A percentile compares a stretch with the other conserved stretches of the same genome.
Evolutionary conservation across 2,797 vertebrate genomes (phyloP).

Genomic region (Chaetophractus vellerosus): DNA sequence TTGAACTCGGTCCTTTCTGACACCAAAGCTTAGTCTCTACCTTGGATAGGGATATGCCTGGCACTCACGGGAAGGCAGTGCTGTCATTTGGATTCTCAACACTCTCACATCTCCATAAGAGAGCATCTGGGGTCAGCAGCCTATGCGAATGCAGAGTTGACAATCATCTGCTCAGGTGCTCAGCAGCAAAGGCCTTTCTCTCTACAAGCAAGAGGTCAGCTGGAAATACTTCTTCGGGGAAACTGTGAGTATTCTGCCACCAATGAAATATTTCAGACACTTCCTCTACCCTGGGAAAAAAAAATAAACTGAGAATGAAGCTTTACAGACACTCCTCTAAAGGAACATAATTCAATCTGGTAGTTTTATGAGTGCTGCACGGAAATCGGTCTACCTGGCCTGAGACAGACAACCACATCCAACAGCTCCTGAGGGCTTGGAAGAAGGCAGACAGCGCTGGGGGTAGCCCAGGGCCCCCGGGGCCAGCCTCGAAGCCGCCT

Average conservation of each 20-base stretch:
- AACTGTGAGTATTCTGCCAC: not conserved
- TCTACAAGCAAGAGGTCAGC: not conserved
- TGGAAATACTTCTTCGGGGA: not conserved
- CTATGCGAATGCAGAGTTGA: not conserved
- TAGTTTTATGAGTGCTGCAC: not conserved
- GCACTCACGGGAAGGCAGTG: not conserved
- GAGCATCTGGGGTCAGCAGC: not conserved
- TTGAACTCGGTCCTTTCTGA: slow-evolving; percentile 28
- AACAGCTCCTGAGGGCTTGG: not conserved
- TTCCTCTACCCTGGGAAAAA: not conserved
- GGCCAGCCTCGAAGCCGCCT: not conserved
- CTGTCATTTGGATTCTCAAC: not conserved
- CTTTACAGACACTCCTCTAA: not conserved
- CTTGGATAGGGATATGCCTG: not conserved
- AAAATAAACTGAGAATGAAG: not conserved
- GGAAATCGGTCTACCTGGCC: not conserved
- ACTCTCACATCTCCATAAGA: rapidly evolving
- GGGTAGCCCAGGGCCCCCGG: rapidly evolving
- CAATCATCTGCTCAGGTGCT: not conserved
- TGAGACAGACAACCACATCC: rapidly evolving
- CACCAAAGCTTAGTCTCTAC: not conserved
- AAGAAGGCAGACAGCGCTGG: not conserved
- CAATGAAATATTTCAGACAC: not conserved
- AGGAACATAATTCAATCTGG: not conserved
- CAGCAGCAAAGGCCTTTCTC: not conserved